Conservation (phyloP, 2,113 vertebrate genomes). For the Alligator sinensis region DNA sequence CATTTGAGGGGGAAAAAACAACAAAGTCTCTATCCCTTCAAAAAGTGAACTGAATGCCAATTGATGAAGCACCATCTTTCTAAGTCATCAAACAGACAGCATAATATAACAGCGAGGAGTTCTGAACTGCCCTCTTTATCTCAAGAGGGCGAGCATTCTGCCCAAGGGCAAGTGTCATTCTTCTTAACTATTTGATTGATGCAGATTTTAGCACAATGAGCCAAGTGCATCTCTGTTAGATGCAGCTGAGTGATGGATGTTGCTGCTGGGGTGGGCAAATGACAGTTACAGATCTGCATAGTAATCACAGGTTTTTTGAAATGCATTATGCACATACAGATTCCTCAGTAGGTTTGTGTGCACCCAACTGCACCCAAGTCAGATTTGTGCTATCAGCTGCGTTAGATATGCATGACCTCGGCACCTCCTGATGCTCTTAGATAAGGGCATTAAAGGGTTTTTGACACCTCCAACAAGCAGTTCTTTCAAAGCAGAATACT, state of each 20-base stretch:
- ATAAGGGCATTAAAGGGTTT: too few species aligned
- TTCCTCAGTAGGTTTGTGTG: too few species aligned
- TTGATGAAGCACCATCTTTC: neutral
- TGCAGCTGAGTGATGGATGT: neutral
- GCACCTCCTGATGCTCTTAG: too few species aligned
- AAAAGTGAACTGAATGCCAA: neutral
- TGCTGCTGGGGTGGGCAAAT: neutral
- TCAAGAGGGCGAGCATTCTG: neutral
- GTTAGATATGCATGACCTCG: too few species aligned
- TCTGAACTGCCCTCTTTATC: neutral
- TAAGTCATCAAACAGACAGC: neutral
- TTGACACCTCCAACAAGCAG: too few species aligned
- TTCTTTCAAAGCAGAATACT: too few species aligned
- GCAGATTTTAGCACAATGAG: neutral
- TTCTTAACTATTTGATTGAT: neutral
- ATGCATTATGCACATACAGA: neutral
- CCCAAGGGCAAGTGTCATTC: neutral
- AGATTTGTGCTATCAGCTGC: too few species aligned
- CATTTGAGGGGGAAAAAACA: neutral
- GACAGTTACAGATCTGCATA: neutral
- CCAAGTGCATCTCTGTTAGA: neutral
- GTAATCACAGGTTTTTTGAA: neutral
- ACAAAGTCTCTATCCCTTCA: neutral
- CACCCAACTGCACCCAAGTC: too few species aligned
- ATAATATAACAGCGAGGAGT: neutral